Evolutionary conservation across 2,888 invertebrate species (phyloP).

Genomic region (Coelogynopora nodosa): DNA sequence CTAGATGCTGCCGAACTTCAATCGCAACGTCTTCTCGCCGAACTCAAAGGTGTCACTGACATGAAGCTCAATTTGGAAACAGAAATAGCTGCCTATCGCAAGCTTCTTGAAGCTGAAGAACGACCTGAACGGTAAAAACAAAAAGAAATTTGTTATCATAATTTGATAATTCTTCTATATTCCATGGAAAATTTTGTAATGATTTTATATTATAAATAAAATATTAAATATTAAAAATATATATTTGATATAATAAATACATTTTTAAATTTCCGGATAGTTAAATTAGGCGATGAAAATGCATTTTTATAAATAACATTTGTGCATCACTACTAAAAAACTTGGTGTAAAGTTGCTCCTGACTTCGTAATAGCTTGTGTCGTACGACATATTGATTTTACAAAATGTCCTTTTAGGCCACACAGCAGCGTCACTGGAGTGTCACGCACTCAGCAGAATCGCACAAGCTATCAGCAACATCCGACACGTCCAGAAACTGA

Average conservation of each 20-base stretch:
- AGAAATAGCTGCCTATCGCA: slow-evolving; percentile 65
- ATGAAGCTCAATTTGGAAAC: slow-evolving; percentile 65
- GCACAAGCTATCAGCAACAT: not conserved
- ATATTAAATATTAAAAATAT: not conserved
- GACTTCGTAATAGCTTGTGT: too few relatives aligned
- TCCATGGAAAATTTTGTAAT: too few relatives aligned
- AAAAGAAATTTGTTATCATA: not conserved
- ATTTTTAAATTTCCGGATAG: too few relatives aligned
- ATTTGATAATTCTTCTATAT: not conserved
- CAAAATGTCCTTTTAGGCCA: not conserved
- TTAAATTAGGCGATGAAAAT: too few relatives aligned
- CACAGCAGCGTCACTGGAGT: not conserved
- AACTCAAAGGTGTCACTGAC: slow-evolving; percentile 54
- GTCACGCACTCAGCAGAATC: not conserved
- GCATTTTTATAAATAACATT: too few relatives aligned
- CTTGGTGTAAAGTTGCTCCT: too few relatives aligned
- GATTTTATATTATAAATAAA: not conserved
- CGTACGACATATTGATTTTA: too few relatives aligned
- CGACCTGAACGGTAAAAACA: slow-evolving; percentile 55
- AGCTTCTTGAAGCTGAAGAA: slow-evolving; percentile 64
- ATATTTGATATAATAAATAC: too few relatives aligned
- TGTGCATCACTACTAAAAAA: too few relatives aligned
- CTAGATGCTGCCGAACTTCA: slow-evolving; percentile 49
- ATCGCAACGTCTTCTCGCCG: slow-evolving; percentile 51
- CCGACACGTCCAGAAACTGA: not conserved